A percentile compares a stretch with the other conserved stretches of the same genome.
Conservation (phyloP, 2,797 vertebrate species). For the Oryzias sinensis region DNA sequence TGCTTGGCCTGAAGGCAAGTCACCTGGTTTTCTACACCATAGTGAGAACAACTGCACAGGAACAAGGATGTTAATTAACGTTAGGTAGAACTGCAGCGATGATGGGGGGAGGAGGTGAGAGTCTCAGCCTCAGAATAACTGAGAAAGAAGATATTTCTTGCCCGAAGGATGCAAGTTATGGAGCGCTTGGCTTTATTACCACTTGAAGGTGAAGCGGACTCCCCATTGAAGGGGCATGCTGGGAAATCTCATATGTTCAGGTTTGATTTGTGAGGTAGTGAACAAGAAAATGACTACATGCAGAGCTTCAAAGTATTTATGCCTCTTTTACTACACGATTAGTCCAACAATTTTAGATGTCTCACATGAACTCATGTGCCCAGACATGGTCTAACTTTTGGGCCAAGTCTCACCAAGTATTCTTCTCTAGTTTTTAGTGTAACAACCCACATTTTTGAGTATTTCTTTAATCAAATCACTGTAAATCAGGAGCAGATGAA, state of each 20-base stretch:
- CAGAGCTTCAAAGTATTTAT: slow-evolving; percentile 77
- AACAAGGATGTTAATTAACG: slow-evolving; percentile 74
- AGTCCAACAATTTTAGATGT: slow-evolving; percentile 55
- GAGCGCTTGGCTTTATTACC: slow-evolving; percentile 53
- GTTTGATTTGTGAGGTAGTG: slow-evolving; percentile 78
- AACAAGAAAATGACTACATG: slow-evolving; percentile 79
- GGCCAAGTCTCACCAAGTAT: too few species aligned
- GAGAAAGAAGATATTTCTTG: slow-evolving; percentile 41
- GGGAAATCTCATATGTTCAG: background rate
- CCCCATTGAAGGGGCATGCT: slow-evolving; percentile 17
- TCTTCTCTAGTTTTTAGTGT: too few species aligned
- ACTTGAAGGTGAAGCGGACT: slow-evolving; percentile 37
- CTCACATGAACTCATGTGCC: slow-evolving; percentile 50
- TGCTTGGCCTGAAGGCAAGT: slow-evolving; percentile 68
- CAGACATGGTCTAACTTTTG: too few species aligned
- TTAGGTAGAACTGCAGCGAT: slow-evolving; percentile 62
- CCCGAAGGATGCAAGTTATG: slow-evolving; percentile 43
- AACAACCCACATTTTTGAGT: too few species aligned
- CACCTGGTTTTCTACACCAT: slow-evolving; percentile 74
- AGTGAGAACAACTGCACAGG: slow-evolving; percentile 71
- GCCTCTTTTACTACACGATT: slow-evolving; percentile 77
- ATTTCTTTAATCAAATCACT: too few species aligned
- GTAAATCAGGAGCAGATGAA: too few species aligned
- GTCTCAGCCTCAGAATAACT: slow-evolving; percentile 59
- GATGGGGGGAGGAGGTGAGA: slow-evolving; percentile 23